Base-by-base conservation (phyloP, 2,888 invertebrate species). In the Spodoptera exigua region DNA sequence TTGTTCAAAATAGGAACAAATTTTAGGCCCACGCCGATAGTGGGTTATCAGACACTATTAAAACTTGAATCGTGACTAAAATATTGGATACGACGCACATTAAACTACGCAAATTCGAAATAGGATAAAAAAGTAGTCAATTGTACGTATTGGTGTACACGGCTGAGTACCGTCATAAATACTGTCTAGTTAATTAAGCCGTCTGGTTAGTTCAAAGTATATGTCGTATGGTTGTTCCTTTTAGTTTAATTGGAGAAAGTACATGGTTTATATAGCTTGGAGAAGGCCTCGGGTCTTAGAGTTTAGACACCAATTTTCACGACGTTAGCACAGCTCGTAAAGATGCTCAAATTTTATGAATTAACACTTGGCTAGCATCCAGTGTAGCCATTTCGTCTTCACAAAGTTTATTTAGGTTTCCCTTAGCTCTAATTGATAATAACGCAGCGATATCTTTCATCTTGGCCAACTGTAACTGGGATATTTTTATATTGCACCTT, bases 291-390 rank as follows among this genome's bases (percentile, higher is more conserved):
- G 36, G 10, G 52, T 46, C 60, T 61, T 62, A 59, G 67, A 62
- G 32, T 65, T 44, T 59, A 37, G 37, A 53, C 47, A 63, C 57
- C 66, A 76, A 78, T 73, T 70, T 64, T 73, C 84, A 78, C 81
- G 82, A 85, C 84, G 85, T 89, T 88, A 89, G 83, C 80, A 78
- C 58, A 66, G 74, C 78, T 85, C 90, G 83, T 89, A 90, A 89
- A 91, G 73, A 61, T 55, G 79, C 79, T 83, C 76, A 81, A 86
- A 84, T 82, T 88, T 88, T 89, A 91, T 89, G 91, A 92, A 92
- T 91, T 90, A 91, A 87, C 84, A 79, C 80, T 89, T 93, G 93
- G 92, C 91, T 34, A 1, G 18, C 16, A 41, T 84, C 92, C 92
- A 92, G 87, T 63, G 58, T 55, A 49, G 61, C 74, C 79, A 63